phyloP scores from a whole-genome alignment of 2,888 invertebrate genomes.

The Drosophila infuscata region DNA sequence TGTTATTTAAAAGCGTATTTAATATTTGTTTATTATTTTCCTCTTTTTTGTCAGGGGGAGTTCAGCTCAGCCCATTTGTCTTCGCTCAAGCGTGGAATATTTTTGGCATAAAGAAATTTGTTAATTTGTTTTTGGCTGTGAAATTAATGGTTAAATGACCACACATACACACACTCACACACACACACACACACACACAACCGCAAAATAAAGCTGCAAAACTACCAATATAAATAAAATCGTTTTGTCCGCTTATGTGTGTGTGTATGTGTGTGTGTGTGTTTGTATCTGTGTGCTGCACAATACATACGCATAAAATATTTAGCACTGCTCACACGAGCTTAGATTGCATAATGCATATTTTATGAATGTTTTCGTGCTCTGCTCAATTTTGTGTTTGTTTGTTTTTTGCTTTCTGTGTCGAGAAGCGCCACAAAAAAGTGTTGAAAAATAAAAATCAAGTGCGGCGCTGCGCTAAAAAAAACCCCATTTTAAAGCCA shows the following conservation, averaged over 20 bases:
- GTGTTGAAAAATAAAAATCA: conserved; percentile 71
- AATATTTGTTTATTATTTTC: conserved; percentile 60
- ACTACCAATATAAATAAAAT: conserved; percentile 66
- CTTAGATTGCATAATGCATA: conserved; percentile 86
- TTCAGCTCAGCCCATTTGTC: conserved; percentile 73
- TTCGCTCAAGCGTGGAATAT: conserved; percentile 78
- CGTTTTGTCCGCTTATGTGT: conserved; percentile 23
- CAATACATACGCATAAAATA: conserved; percentile 82
- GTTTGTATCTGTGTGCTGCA: conserved; percentile 52
- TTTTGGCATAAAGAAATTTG: conserved; percentile 75
- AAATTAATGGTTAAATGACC: conserved; percentile 65
- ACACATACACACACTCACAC: conserved; percentile 7
- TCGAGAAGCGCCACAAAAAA: conserved; percentile 62
- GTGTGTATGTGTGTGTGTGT: conserved; percentile 25
- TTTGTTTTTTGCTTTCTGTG: conserved; percentile 18
- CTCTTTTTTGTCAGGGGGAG: conserved; percentile 5
- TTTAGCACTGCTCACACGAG: conserved; percentile 85
- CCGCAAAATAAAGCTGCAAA: conserved; percentile 63
- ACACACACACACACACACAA: neutral
- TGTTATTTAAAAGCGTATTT: conserved; percentile 73
- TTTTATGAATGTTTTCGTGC: conserved; percentile 81
- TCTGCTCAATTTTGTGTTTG: conserved; percentile 17
- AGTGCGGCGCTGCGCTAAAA: conserved; percentile 50
- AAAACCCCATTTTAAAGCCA: conserved; percentile 67
- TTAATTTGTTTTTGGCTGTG: conserved; percentile 66